These are phyloP conservation scores for Drosophila robusta DNA, from an alignment of 2,888 invertebrate species.

Conservation along the genomic window DNA sequence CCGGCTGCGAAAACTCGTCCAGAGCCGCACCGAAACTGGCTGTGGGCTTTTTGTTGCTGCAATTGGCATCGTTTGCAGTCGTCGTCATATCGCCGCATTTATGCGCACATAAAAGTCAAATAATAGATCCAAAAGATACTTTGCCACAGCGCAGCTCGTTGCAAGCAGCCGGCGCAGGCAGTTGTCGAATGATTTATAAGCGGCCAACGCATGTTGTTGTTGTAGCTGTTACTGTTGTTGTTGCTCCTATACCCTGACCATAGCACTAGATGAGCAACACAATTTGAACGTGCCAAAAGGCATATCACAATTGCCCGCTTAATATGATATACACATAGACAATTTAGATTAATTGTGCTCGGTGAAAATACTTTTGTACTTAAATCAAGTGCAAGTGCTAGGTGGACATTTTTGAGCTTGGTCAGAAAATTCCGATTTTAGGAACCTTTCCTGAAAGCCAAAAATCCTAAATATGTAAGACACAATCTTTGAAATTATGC, in stretches of 20 bases:
- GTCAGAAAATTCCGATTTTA: too few relatives aligned
- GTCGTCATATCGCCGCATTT: conserved; percentile 80
- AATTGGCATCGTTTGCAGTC: conserved; percentile 52
- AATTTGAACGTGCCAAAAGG: conserved; percentile 26
- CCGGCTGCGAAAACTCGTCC: conserved; percentile 53
- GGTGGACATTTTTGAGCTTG: too few relatives aligned
- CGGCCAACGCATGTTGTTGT: conserved; percentile 3
- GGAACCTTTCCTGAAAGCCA: too few relatives aligned
- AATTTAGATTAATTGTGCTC: too few relatives aligned
- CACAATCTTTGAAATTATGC: too few relatives aligned
- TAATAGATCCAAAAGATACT: conserved; percentile 82
- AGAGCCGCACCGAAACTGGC: conserved; percentile 37
- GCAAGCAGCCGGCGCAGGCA: conserved; percentile 44
- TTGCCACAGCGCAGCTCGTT: conserved; percentile 66
- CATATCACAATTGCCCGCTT: conserved; percentile 4
- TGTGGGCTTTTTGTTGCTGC: conserved; percentile 23
- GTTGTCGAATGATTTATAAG: conserved; percentile 57
- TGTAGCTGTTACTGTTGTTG: neutral
- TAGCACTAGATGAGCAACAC: conserved; percentile 26
- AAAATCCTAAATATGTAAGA: too few relatives aligned
- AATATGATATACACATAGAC: neutral
- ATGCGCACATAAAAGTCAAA: conserved; percentile 82
- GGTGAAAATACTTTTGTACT: neutral
- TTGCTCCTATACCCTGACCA: conserved; percentile 43
- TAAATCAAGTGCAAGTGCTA: neutral